These are phyloP conservation scores for Calosoma granatense DNA, from an alignment of 1,140 invertebrate genomes.

Conservation along the genomic window DNA sequence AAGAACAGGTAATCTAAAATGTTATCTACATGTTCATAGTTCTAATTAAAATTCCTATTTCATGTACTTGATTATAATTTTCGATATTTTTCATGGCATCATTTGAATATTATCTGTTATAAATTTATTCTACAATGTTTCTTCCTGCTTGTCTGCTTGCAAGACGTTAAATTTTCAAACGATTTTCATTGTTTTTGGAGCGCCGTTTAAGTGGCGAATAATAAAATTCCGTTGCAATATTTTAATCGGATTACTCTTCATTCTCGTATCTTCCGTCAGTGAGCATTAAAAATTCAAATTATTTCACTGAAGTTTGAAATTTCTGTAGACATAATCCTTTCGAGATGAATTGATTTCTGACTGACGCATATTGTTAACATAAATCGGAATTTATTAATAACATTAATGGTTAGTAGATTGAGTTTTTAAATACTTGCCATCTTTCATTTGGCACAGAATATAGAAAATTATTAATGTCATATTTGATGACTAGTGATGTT, in stretches of 20 bases:
- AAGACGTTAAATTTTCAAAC: too few species aligned
- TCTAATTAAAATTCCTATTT: too few species aligned
- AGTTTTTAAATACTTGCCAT: neutral
- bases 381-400: neutral
- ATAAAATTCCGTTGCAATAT: neutral
- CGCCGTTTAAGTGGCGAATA: too few species aligned
- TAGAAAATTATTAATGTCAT: neutral
- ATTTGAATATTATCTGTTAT: too few species aligned
- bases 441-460: neutral
- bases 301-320: neutral
- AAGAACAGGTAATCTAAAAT: slow-evolving; percentile 56
- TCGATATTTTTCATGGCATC: too few species aligned
- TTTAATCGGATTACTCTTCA: neutral
- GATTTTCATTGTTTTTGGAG: too few species aligned
- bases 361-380: neutral
- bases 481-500: neutral
- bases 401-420: neutral
- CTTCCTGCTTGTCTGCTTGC: too few species aligned
- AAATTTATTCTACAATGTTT: too few species aligned
- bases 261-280: neutral
- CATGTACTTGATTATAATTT: too few species aligned
- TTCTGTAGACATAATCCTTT: neutral
- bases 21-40: too few species aligned
- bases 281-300: neutral
- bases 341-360: neutral